Evolutionary conservation across 1,140 invertebrate species (phyloP).

Genomic region (Acromyrmex charruanus): DNA sequence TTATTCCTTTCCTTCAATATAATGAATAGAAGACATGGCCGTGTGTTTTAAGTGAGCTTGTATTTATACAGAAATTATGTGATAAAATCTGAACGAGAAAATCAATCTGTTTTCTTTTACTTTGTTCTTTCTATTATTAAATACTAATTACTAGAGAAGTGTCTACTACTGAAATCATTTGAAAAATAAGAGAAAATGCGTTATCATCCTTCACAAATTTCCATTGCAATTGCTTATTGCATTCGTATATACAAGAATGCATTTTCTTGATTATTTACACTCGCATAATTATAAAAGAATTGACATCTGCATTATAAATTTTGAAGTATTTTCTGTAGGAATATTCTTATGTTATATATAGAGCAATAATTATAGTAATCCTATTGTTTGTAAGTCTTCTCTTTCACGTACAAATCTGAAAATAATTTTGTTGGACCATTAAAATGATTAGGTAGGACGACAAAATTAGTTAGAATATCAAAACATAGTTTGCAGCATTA

Average conservation of each 20-base stretch:
- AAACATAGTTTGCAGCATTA: too few relatives aligned
- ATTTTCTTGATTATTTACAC: neutral
- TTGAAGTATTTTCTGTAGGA: neutral
- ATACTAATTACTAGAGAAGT: neutral
- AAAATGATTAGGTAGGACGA: too few relatives aligned
- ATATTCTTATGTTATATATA: neutral
- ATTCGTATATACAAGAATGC: neutral
- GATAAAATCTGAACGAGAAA: neutral
- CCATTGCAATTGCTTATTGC: neutral
- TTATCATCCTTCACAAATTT: neutral
- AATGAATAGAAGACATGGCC: neutral
- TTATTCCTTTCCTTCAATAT: slow-evolving; percentile 12
- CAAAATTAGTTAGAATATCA: too few relatives aligned
- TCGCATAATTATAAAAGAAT: neutral
- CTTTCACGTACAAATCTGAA: too few relatives aligned
- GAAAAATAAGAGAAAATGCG: neutral
- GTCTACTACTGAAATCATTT: neutral
- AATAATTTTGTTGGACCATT: too few relatives aligned
- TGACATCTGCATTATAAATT: neutral
- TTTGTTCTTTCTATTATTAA: neutral
- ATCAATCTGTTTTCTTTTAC: neutral
- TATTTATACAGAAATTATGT: slow-evolving; percentile 20
- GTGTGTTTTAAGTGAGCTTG: neutral
- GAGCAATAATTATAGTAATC: neutral
- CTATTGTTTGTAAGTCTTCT: too few relatives aligned